Evolutionary conservation across 2,797 vertebrate genomes (phyloP), one percentile per base, ranked within the genome.

Genomic region (Anableps anableps): DNA sequence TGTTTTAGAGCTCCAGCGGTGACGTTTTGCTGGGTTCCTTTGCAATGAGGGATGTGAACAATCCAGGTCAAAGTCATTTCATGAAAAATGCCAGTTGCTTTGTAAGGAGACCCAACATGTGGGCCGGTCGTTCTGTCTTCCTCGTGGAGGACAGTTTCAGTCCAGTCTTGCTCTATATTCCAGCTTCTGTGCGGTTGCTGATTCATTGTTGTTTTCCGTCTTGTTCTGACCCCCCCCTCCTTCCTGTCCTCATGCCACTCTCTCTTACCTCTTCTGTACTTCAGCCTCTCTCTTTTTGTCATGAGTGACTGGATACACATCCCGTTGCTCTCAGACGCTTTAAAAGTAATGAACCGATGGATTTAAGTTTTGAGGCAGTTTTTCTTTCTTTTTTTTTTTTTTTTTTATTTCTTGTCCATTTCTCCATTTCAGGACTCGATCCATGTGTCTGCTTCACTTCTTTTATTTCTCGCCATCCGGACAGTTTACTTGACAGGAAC

Each of bases 241-340:
- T 91, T 92, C 91, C 92, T 91, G 91, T 92, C 88, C 84, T 75
- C 82, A 45, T 48, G 58, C 76, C 82, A 81, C 80, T 86, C 72
- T 88, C 76, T 83, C 81, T 92, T 85, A 85, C 77, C 58, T 78
- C 4, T 3, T 79, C 79, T 86, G 29, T 82, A 80, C 81, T 16
- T 78, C 76, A 79, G 64, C 53, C 76, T 82, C 66, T 72, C 70
- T 82, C 31, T 77, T 64, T 74, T 80, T 70, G 76, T 82, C 73
- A 50, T 58, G 43, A 89, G 13, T 83, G 79, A 88, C 86, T 78
- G 60, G 80, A 85, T 80, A 85, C 74, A 80, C 75, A 82, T 80
- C 75, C 78, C 76, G 84, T 77, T 88, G 55, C 81, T 85, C 60
- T 68, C 26, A 7, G 13, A 26, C 34, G 2, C 11, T 7, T 36